Evolutionary conservation across 2,113 vertebrate genomes (phyloP).

Genomic region (Meriones unguiculatus): DNA sequence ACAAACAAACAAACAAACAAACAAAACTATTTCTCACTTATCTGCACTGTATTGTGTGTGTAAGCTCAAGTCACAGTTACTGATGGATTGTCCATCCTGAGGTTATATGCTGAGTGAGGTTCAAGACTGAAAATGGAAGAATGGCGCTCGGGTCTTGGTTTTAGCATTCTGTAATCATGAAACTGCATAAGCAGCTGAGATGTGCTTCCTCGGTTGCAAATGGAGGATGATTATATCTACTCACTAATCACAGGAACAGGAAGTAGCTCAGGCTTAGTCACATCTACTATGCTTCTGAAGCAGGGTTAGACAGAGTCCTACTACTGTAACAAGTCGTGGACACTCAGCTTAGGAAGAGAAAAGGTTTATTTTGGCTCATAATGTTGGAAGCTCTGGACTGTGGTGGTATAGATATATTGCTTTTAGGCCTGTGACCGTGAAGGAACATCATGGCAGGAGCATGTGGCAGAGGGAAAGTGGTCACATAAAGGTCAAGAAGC

Average conservation of each 20-base stretch:
- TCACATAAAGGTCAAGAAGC: neutral
- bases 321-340: too few species aligned
- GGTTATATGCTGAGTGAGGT: neutral
- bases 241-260: neutral
- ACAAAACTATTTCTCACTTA: neutral
- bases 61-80: slow-evolving; percentile 39
- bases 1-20: too few species aligned
- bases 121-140: neutral
- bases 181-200: neutral
- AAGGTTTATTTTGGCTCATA: too few species aligned
- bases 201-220: neutral
- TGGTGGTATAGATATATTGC: too few species aligned
- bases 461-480: too few species aligned
- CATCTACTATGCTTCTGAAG: neutral
- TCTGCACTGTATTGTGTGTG: neutral
- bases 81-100: too few species aligned
- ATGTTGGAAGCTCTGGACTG: neutral
- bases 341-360: neutral
- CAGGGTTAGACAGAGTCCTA: neutral
- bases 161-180: neutral
- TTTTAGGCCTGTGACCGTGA: neutral
- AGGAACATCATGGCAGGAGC: too few species aligned
- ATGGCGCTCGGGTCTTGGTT: neutral
- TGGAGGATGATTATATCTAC: neutral
- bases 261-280: neutral